Conservation (phyloP, 2,797 vertebrate species). For the Cynopterus sphinx region DNA sequence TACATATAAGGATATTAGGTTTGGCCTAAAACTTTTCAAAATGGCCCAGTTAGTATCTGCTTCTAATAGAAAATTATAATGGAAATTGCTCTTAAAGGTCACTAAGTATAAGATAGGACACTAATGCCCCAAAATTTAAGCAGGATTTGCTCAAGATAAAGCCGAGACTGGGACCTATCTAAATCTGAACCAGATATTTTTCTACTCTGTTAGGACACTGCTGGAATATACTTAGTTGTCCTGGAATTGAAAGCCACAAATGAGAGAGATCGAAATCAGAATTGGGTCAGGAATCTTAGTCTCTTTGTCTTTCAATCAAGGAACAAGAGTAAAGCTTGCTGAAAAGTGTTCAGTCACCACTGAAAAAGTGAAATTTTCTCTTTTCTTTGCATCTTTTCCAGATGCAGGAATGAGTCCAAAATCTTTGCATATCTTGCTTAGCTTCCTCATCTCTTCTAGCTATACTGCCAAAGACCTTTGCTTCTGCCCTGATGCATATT, state of each 20-base stretch:
- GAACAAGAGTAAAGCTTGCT: background rate
- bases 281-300: background rate
- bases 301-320: background rate
- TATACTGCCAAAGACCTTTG: background rate
- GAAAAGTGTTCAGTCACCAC: background rate
- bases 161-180: background rate
- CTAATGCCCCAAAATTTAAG: background rate
- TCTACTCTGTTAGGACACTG: no score
- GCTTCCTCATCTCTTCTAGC: background rate
- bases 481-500: background rate
- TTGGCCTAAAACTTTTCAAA: background rate
- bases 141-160: background rate
- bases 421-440: background rate
- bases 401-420: slow-evolving; percentile 10
- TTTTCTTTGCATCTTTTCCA: background rate
- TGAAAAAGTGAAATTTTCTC: background rate
- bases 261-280: background rate
- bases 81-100: background rate
- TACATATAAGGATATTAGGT: background rate
- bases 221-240: background rate
- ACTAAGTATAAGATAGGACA: background rate
- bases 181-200: background rate
- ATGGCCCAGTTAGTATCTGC: background rate
- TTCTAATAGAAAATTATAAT: background rate
- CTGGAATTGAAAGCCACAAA: no score